These are phyloP conservation scores for Calidris pygmaea DNA, from an alignment of 2,113 vertebrate species.

Conservation along the genomic window DNA sequence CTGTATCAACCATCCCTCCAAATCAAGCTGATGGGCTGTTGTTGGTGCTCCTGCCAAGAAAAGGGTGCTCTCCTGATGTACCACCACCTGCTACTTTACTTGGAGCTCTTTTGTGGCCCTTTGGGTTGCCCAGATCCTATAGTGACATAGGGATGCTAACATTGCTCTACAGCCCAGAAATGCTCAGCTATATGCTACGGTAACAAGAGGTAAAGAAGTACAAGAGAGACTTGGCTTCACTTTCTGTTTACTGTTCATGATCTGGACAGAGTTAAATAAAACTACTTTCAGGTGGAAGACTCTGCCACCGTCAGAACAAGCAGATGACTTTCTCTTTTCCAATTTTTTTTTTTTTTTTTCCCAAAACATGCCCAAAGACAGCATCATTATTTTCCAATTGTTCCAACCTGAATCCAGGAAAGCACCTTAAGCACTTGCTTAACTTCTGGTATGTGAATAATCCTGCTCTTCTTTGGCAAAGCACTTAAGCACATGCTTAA, in stretches of 20 bases:
- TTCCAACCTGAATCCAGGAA: background rate
- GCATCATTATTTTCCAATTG: background rate
- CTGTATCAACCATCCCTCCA: background rate
- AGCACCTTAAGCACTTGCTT: conserved; percentile 4
- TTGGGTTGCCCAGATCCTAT: background rate
- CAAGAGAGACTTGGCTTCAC: background rate
- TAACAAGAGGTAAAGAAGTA: background rate
- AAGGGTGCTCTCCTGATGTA: background rate
- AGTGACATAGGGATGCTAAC: background rate
- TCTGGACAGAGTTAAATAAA: background rate
- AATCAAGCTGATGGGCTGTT: background rate
- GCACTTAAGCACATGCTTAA: conserved; percentile 44
- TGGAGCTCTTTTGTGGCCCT: background rate
- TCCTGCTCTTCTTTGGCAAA: background rate
- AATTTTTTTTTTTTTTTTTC: background rate
- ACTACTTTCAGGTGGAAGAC: background rate
- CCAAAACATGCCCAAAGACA: background rate
- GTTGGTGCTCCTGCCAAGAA: background rate
- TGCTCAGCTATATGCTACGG: background rate
- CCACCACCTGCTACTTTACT: background rate
- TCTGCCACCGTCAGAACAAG: background rate
- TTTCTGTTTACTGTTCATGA: background rate
- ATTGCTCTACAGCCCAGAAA: background rate
- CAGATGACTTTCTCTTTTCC: background rate
- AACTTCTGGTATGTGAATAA: conserved; percentile 27